Percentiles rank a stretch among this genome's conserved stretches.
Evolutionary conservation across 2,113 vertebrate genomes (phyloP).

Genomic region (Caracal caracal): DNA sequence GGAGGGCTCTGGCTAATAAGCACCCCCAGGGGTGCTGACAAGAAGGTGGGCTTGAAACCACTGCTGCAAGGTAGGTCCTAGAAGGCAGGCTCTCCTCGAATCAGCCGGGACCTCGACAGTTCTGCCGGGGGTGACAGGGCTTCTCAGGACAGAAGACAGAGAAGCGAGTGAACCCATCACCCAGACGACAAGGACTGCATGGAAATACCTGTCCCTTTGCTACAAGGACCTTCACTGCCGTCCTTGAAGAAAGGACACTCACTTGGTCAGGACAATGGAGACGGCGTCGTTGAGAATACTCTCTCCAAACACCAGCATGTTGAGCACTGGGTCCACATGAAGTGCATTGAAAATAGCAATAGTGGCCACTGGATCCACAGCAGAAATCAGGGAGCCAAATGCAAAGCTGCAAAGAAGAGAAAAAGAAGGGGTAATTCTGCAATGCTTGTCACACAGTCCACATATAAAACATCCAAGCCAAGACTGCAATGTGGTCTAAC

Average conservation of each 20-base stretch:
- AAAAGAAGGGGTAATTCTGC: background rate
- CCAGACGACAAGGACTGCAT: background rate
- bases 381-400: slow-evolving; percentile 98
- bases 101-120: background rate
- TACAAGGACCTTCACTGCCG: accelerated
- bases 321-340: slow-evolving; percentile 98
- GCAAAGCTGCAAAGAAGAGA: slow-evolving; percentile 91
- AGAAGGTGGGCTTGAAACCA: background rate
- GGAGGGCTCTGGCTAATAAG: background rate
- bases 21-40: background rate
- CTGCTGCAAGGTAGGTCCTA: background rate
- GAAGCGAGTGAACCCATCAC: background rate
- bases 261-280: slow-evolving; percentile 99
- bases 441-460: accelerated
- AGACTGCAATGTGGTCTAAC: accelerated
- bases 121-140: background rate
- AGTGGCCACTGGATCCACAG: slow-evolving; percentile 98
- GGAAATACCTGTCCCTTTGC: background rate
- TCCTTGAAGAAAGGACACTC: slow-evolving; percentile 74
- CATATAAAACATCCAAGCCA: too few relatives aligned
- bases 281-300: slow-evolving; percentile 99
- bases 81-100: background rate
- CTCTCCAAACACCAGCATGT: slow-evolving; percentile 99
- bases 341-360: slow-evolving; percentile 99
- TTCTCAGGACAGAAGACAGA: background rate